A percentile compares a stretch with the other conserved stretches of the same genome.
These are phyloP conservation scores for Scomber colias DNA, from an alignment of 2,113 vertebrate species.

Conservation along the genomic window DNA sequence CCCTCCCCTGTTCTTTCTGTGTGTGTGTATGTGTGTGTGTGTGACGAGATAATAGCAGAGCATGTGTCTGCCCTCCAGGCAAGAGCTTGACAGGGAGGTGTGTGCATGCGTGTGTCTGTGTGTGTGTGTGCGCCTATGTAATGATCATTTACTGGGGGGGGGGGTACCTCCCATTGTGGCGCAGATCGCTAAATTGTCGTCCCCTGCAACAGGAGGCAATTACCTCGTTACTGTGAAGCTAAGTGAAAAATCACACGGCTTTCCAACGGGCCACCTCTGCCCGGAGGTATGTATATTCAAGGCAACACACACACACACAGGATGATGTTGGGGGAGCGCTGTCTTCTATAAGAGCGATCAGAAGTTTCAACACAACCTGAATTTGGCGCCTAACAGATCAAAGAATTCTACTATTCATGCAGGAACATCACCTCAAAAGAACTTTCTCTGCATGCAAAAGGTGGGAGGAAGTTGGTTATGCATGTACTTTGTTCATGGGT, in stretches of 20 bases:
- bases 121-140: constrained; percentile 48
- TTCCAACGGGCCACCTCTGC: constrained; percentile 41
- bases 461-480: constrained; percentile 18
- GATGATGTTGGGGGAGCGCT: background rate
- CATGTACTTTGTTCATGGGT: too few species aligned
- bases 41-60: constrained; percentile 79
- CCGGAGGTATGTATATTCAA: constrained; percentile 47
- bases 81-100: constrained; percentile 69
- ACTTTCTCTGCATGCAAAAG: constrained; percentile 5
- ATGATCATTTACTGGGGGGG: constrained; percentile 44
- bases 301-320: constrained; percentile 17
- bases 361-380: constrained; percentile 43
- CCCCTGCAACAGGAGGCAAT: constrained; percentile 80
- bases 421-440: background rate
- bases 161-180: constrained; percentile 65
- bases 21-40: constrained; percentile 39
- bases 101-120: constrained; percentile 49
- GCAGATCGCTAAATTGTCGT: constrained; percentile 68
- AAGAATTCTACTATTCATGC: constrained; percentile 17
- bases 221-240: constrained; percentile 74
- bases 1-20: constrained; percentile 41
- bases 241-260: constrained; percentile 76
- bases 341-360: constrained; percentile 54
- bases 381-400: constrained; percentile 39
- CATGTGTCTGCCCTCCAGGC: constrained; percentile 74